Evolutionary conservation across 2,797 vertebrate genomes (phyloP), one percentile per base, ranked within the genome.

Genomic region (Muscicapa striata): DNA sequence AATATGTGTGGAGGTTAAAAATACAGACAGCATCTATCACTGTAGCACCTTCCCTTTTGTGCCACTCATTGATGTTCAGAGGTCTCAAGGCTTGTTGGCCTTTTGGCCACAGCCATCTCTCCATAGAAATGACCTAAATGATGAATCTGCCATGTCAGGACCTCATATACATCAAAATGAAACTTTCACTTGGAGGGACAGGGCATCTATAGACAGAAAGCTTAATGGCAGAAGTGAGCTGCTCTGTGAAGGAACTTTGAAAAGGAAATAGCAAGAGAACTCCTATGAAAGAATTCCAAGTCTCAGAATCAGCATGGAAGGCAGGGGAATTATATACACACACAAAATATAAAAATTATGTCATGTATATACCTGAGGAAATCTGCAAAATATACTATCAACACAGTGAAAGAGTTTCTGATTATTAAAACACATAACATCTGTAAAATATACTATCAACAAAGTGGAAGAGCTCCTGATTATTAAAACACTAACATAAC

Each of bases 321-420:
- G 4, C 1, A 0, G 13, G 18, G 6, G 9, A 57, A 63, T 54
- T 15, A 43, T 5, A 48, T 5, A 21, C 2, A 55, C 2, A 61
- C 2, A 83, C 0, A 59, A 45, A 64, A 59, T 6, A 45, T 2
- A 66, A 64, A 81, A 77, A 22, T 41, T 38, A 54, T 1, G 6
- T 48, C 23, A 22, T 20, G 13, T 6, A 46, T 22, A 2, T 11
- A 63, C 34, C 8, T 54, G 41, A 84, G 45, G 3, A 81, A 48
- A 63, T 41, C 8, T 55, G 23, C 38, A 86, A 83, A 73, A 86
- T 11, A 16, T 12, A 41, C 27, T 26, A 24, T 17, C 22, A 67
- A 68, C 29, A 23, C 11, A 64, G 13, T 45, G 38, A 57, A 66
- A 61, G 26, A 57, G 21, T 19, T 73, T 17, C 36, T 78, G 21